Conservation (phyloP, 2,113 vertebrate species). For the Microcebus jonahi region DNA sequence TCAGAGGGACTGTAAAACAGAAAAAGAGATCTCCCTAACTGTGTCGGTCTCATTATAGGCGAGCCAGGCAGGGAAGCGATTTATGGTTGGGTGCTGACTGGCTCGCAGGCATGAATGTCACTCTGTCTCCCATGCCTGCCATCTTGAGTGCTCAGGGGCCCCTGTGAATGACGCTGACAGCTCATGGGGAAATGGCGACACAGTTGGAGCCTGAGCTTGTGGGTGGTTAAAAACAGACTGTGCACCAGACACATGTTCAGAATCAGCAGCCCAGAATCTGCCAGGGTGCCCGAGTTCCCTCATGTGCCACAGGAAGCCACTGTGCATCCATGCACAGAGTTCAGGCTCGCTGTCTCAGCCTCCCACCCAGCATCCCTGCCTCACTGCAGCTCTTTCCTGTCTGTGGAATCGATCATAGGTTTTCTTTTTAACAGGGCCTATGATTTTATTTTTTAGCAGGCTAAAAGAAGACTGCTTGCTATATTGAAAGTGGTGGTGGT, state of each 20-base stretch:
- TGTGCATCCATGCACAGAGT: not conserved
- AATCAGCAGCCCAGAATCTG: not conserved
- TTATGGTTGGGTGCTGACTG: not conserved
- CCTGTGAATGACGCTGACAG: not conserved
- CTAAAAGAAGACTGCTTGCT: not conserved
- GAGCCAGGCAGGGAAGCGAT: not conserved
- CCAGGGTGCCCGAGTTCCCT: fast-evolving
- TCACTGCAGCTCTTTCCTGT: fast-evolving
- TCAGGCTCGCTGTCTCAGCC: not conserved
- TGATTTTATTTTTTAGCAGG: not conserved
- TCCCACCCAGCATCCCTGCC: fast-evolving
- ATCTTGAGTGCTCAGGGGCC: not conserved
- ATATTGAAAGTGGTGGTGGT: not conserved
- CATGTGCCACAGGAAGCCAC: not conserved
- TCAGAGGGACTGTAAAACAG: slow-evolving; percentile 60
- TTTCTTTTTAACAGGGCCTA: not conserved
- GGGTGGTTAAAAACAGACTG: not conserved
- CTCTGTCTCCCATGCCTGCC: not conserved
- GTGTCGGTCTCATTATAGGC: not conserved
- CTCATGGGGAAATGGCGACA: not conserved
- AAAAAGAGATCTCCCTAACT: slow-evolving; percentile 49
- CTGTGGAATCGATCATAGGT: not conserved
- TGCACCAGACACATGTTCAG: not conserved
- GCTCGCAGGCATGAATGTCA: not conserved
- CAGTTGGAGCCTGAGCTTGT: not conserved